Conservation (phyloP, 2,797 vertebrate species). For the Clarias pachynema region DNA sequence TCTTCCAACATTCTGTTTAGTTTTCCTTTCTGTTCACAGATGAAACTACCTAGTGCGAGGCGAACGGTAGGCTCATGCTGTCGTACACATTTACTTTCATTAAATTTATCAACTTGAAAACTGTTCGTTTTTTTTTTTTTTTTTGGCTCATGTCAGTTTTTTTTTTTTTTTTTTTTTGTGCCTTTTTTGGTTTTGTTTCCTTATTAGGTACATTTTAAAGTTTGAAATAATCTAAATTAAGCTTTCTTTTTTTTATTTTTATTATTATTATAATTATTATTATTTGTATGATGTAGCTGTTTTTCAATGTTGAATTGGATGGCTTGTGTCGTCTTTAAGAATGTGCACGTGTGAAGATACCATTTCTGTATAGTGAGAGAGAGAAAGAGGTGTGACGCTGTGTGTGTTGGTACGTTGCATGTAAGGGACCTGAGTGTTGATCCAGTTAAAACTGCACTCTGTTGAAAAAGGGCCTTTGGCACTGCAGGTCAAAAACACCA, state of each 20-base stretch:
- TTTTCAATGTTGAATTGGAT: conserved; percentile 32
- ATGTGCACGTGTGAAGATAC: conserved; percentile 48
- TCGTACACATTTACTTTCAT: conserved; percentile 60
- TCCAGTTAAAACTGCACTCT: conserved; percentile 38
- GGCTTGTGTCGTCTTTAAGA: conserved; percentile 23
- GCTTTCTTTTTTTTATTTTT: not conserved
- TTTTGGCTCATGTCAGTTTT: not conserved
- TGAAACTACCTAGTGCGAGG: conserved; percentile 31
- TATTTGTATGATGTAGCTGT: conserved; percentile 5
- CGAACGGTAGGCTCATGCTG: conserved; percentile 37
- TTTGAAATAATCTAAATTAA: conserved; percentile 8
- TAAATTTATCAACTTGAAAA: conserved; percentile 64
- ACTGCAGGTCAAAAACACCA: conserved; percentile 40
- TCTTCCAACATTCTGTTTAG: conserved; percentile 50
- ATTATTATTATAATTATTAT: not conserved
- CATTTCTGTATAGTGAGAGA: conserved; percentile 18
- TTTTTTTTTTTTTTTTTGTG: conserved; percentile 61
- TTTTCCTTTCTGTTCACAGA: conserved; percentile 14
- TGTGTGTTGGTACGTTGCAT: conserved; percentile 44
- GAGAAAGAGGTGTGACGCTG: conserved; percentile 30
- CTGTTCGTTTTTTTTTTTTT: conserved; percentile 68
- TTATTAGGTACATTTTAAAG: conserved; percentile 11
- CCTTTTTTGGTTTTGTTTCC: conserved; percentile 37
- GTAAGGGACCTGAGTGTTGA: conserved; percentile 40
- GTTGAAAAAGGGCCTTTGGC: conserved; percentile 47